Base-by-base conservation (phyloP, 2,888 invertebrate genomes). In the Tribolium freemani region DNA sequence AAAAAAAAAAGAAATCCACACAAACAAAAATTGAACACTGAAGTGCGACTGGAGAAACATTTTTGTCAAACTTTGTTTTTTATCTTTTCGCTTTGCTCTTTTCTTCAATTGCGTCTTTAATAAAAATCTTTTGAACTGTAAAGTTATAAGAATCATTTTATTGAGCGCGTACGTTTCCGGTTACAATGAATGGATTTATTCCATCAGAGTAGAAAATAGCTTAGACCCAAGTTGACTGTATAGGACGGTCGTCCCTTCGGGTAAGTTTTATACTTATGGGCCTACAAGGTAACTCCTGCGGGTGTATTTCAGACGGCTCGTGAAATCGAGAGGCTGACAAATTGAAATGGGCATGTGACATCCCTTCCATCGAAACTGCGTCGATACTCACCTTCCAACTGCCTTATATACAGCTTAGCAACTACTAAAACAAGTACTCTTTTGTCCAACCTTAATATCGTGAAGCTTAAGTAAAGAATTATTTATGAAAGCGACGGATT, bases 291-390 rank as follows among this genome's bases (percentile, higher is more conserved):
- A 81, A 83, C 79, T 83, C 84, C 83, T 83, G 78, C 74, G 83
- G 84, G 84, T 83, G 81, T 84, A 84, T 84, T 84, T 83, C 82
- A 81, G 81, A 73, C 76, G 81, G 79, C 75, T 81, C 80, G 82
- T 82, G 81, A 83, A 83, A 84, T 84, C 79, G 82, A 80, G 81
- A 78, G 79, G 77, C 79, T 84, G 83, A 84, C 84, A 84, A 84
- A 85, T 85, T 84, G 84, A 84, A 84, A 84, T 83, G 82, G 83
- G 80, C 81, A 79, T 76, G 80, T 79, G 81, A 74, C 71, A 71
- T 63, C 71, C 71, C 58, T 68, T 68, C 56, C 56, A 30, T 67
- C 57, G 50, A 68, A 70, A 63, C 63, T 63, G 38, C 51, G 53
- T 21, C 64, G 53, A 64, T 64, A 64, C 64, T 20, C 45, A 64